Percentiles rank a stretch among this genome's conserved stretches.
Conservation (phyloP, 1,140 invertebrate species). For the Lineus longissimus region DNA sequence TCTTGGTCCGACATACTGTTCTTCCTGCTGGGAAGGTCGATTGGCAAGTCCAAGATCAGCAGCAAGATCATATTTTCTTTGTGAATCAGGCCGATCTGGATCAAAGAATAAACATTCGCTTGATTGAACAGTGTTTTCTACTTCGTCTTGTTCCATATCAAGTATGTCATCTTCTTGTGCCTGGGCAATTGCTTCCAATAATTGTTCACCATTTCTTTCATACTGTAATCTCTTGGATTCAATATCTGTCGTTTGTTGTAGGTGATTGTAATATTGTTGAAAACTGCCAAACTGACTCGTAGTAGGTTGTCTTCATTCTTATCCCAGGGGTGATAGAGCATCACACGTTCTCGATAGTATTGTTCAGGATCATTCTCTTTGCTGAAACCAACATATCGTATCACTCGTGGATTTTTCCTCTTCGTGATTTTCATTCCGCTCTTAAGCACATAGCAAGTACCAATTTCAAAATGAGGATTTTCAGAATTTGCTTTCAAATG, state of each 20-base stretch:
- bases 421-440: not conserved
- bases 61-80: conserved; percentile 16
- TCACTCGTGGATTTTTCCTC: conserved; percentile 6
- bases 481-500: not conserved
- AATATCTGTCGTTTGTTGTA: not conserved
- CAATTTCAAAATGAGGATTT: not conserved
- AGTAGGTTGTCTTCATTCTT: conserved; percentile 6
- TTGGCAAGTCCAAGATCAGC: conserved; percentile 13
- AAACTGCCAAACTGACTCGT: not conserved
- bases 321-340: conserved; percentile 16
- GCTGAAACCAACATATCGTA: conserved; percentile 19
- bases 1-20: not conserved
- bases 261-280: not conserved
- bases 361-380: conserved; percentile 15
- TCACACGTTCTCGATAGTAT: conserved; percentile 13
- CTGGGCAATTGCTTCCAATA: not conserved
- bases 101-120: conserved; percentile 2
- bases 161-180: conserved; percentile 8
- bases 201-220: not conserved
- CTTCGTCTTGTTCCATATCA: conserved; percentile 8
- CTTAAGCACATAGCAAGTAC: not conserved
- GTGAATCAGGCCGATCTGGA: conserved; percentile 1
- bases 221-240: not conserved
- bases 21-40: not conserved
- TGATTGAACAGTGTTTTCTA: conserved; percentile 9